Evolutionary conservation across 2,888 invertebrate species (phyloP), one percentile per base, ranked within the genome.

Genomic region (Drosophila histrio): DNA sequence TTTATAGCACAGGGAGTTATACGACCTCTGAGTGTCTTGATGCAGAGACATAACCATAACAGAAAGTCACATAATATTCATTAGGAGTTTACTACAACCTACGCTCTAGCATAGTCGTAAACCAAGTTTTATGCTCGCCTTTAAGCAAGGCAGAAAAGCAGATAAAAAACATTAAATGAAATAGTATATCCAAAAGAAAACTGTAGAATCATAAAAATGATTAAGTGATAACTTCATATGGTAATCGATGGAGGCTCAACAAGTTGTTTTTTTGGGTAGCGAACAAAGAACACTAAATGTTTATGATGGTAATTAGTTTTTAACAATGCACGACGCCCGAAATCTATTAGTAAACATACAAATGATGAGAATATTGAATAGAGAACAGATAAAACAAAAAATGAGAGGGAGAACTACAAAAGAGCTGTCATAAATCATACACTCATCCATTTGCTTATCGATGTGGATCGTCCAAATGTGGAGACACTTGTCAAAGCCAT

Each of bases 401-500:
- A 17, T 15, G 21, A 15, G 11, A 58, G 39, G 32, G 26, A 21
- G 53, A 56, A 21, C 49, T 9, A 50, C n/a, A 67, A 64, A 62
- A 58, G 30, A 60, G 50, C 22, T 21, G 62, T 24, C 59, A 80
- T 81, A 87, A 87, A 87, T 87, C 81, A 77, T 70, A 47, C 50
- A 66, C 34, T 38, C 47, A 54, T 65, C 47, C 64, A 69, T 30
- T 28, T 21, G 39, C 7, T 22, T 24, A 41, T 41, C 22, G 41
- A 41, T 41, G 8, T 57, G 47, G 53, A 54, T 60, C 49, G n/a
- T 21, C 76, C 65, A 70, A 58, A 77, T 60, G 52, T 30, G 64
- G 63, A 63, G 71, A 70, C 76, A 85, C 69, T 87, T 87, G 85
- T 84, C 81, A 75, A 72, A 26, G 41, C 49, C 63, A 57, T 62